These are phyloP conservation scores for Hermetia illucens DNA, from an alignment of 1,140 invertebrate genomes.

Conservation along the genomic window DNA sequence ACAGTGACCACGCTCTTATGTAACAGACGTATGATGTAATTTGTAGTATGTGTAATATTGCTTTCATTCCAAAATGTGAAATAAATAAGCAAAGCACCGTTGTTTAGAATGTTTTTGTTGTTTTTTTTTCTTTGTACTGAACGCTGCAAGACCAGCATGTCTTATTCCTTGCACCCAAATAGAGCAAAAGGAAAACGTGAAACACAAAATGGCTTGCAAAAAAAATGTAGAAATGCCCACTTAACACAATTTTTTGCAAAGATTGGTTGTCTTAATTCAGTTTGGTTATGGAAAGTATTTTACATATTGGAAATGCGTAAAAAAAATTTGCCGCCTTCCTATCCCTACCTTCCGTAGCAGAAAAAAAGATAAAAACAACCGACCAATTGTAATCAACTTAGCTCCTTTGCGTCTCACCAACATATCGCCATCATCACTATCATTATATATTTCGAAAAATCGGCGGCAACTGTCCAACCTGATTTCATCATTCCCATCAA, in stretches of 20 bases:
- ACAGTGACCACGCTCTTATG: too few species aligned
- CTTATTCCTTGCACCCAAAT: not conserved
- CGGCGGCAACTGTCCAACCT: not conserved
- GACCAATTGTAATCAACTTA: conserved; percentile 7
- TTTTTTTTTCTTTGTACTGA: too few species aligned
- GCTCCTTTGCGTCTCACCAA: conserved; percentile 7
- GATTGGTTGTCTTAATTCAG: too few species aligned
- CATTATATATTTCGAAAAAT: not conserved
- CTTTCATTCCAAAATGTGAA: too few species aligned
- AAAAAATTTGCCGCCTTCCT: not conserved
- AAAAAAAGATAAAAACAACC: conserved; percentile 6
- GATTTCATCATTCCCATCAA: not conserved
- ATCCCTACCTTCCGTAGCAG: conserved; percentile 3
- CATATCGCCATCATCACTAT: conserved; percentile 1
- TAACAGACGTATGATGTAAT: too few species aligned
- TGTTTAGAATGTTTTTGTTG: too few species aligned
- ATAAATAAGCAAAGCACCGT: too few species aligned
- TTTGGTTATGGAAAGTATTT: too few species aligned
- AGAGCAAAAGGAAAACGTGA: not conserved
- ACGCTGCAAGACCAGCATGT: too few species aligned
- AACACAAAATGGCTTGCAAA: not conserved
- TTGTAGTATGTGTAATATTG: too few species aligned
- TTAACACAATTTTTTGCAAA: not conserved
- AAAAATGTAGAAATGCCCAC: not conserved
- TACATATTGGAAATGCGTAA: too few species aligned